Base-by-base conservation (phyloP, 2,888 invertebrate genomes). In the Trichacis sp. region DNA sequence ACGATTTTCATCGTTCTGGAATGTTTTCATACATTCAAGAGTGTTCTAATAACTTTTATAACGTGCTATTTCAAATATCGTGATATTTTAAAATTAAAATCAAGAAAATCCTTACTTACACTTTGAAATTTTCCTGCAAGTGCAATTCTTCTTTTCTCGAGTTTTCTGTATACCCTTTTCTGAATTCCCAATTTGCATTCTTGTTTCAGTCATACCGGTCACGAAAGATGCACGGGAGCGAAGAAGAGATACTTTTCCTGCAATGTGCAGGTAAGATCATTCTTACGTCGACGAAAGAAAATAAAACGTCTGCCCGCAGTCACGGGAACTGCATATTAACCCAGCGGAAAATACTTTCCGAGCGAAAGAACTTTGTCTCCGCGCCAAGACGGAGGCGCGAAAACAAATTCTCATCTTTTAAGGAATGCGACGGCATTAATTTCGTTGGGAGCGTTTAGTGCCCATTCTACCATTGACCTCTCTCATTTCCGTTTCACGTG, bases 231-330 rank as follows among this genome's bases (percentile, higher is more conserved):
- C 79, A 86, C 86, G 3, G 97, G 97, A 11, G 92, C 95, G 1
- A 89, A 89, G 73, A 92, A 90, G 52, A 91, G 93, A 81, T 95
- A 93, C 87, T 93, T 93, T 85, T 95, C 96, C 15, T 97, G 97
- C 83, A 94, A 96, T 81, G 92, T 95, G 42, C 95, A 95, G 85
- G 91, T 91, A 79, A 84, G 84, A 78, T 33, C 45, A 12, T 20
- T 15, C n/a, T n/a, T 9, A 33, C n/a, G n/a, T n/a, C n/a, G n/a
- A n/a, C n/a, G 2, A 33, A 33, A 33, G 2, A n/a, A n/a, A 33
- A n/a, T 6, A 33, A 33, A 6, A n/a, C 2, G n/a, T 33, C n/a
- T n/a, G 6, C n/a, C 33, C 2, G 6, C n/a, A 2, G 33, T 33
- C n/a, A 33, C 33, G 33, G n/a, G n/a, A 33, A 33, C 33, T 33